Percentiles rank a stretch among this genome's conserved stretches.
These are phyloP conservation scores for Cheilosia soror DNA, from an alignment of 2,888 invertebrate genomes.

Conservation along the genomic window DNA sequence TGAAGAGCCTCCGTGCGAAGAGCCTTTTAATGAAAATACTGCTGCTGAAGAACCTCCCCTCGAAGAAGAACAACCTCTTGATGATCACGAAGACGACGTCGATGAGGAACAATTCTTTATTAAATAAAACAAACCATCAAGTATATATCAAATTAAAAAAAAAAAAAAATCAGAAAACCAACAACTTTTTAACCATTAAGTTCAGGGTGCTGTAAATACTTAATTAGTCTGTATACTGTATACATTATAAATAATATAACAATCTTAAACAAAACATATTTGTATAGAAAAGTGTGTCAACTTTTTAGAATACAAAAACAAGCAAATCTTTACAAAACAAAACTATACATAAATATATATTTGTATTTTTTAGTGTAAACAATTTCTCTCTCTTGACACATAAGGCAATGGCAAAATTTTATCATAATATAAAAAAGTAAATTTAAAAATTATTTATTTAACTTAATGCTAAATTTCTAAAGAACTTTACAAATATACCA, in stretches of 20 bases:
- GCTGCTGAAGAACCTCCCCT: conserved; percentile 33
- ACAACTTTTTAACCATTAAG: conserved; percentile 31
- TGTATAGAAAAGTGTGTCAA: conserved; percentile 55
- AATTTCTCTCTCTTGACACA: conserved; percentile 59
- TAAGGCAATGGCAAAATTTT: conserved; percentile 6
- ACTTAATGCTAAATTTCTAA: conserved; percentile 50
- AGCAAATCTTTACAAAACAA: conserved; percentile 34
- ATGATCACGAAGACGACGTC: conserved; percentile 33
- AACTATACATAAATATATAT: conserved; percentile 51
- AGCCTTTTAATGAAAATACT: conserved; percentile 20
- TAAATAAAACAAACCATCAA: conserved; percentile 40
- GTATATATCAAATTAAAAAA: conserved; percentile 24
- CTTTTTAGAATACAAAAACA: conserved; percentile 24
- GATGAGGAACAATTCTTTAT: conserved; percentile 63
- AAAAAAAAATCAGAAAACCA: conserved; percentile 6
- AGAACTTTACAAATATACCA: conserved; percentile 50
- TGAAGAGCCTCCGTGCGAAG: conserved; percentile 17
- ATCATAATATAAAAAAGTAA: conserved; percentile 9
- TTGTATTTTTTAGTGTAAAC: conserved; percentile 64
- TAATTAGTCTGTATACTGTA: conserved; percentile 63
- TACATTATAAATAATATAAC: conserved; percentile 15
- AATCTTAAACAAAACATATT: conserved; percentile 18
- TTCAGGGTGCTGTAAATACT: conserved; percentile 74
- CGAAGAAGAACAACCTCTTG: conserved; percentile 32
- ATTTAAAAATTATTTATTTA: conserved; percentile 64